Percentiles rank a stretch among this genome's conserved stretches.
Evolutionary conservation across 1,140 invertebrate genomes (phyloP).

Genomic region (Scaptomyza hsui): DNA sequence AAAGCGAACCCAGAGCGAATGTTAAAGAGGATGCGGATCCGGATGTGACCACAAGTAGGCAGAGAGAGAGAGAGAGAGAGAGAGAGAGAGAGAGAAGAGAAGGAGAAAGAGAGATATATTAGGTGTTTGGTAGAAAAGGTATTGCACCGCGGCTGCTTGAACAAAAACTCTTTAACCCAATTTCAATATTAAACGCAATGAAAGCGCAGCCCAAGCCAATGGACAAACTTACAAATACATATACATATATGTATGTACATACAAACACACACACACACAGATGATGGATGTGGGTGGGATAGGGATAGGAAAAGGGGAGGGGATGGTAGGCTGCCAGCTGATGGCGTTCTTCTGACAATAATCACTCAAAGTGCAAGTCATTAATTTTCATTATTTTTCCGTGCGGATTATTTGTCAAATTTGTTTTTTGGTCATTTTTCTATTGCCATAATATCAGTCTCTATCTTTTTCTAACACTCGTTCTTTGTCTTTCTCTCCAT

Average conservation of each 20-base stretch:
- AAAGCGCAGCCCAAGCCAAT: constrained; percentile 59
- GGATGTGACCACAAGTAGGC: constrained; percentile 13
- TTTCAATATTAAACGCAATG: constrained; percentile 73
- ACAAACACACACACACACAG: background rate
- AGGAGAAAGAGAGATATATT: constrained; percentile 2
- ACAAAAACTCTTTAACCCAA: constrained; percentile 81
- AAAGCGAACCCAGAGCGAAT: constrained; percentile 34
- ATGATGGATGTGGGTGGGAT: background rate
- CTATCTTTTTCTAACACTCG: no score
- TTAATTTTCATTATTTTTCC: constrained; percentile 59
- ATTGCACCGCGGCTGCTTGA: constrained; percentile 47
- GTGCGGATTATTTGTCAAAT: constrained; percentile 41
- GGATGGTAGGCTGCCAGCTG: background rate
- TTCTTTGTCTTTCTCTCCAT: no score
- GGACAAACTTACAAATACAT: constrained; percentile 42
- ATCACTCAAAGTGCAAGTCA: constrained; percentile 53
- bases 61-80: background rate
- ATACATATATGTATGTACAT: no score
- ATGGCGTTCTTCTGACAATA: constrained; percentile 18
- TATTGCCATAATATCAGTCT: background rate
- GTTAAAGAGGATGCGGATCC: constrained; percentile 27
- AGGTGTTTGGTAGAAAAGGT: constrained; percentile 13
- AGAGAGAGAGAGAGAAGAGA: background rate
- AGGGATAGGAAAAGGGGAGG: no score
- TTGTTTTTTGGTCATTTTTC: background rate